These are phyloP conservation scores for Pan paniscus DNA, from an alignment of 2,113 vertebrate species.

Conservation along the genomic window DNA sequence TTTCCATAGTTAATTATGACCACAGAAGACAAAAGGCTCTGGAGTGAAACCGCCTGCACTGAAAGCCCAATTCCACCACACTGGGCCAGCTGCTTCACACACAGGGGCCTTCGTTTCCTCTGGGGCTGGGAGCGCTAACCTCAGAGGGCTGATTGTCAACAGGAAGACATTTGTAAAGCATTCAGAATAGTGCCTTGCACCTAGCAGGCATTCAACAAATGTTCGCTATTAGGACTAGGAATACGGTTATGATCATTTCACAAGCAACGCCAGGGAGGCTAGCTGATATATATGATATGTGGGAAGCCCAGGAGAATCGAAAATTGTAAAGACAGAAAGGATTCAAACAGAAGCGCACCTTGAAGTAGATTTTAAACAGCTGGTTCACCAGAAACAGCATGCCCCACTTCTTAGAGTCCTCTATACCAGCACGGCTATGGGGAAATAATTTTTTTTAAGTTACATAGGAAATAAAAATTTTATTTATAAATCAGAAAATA, in stretches of 20 bases:
- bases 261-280: not conserved
- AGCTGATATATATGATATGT: not conserved
- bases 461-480: not conserved
- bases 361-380: constrained; percentile 99
- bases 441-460: not conserved
- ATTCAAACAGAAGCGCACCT: constrained; percentile 84
- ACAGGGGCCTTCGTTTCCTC: not conserved
- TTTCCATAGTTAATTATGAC: not conserved
- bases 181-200: not conserved
- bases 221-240: too few species aligned
- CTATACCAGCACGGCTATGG: constrained; percentile 94
- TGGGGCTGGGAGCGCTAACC: fast-evolving
- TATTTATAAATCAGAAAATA: not conserved
- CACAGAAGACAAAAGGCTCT: not conserved
- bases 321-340: not conserved
- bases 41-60: too few species aligned
- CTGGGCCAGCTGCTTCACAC: fast-evolving
- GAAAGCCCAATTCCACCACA: not conserved
- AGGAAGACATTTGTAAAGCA: fast-evolving
- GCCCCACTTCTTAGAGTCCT: constrained; percentile 99
- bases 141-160: fast-evolving
- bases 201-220: not conserved
- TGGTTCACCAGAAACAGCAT: constrained; percentile 99
- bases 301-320: not conserved
- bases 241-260: not conserved